Conservation (phyloP, 1,140 invertebrate genomes). For the Oncopodura yosiiana region DNA sequence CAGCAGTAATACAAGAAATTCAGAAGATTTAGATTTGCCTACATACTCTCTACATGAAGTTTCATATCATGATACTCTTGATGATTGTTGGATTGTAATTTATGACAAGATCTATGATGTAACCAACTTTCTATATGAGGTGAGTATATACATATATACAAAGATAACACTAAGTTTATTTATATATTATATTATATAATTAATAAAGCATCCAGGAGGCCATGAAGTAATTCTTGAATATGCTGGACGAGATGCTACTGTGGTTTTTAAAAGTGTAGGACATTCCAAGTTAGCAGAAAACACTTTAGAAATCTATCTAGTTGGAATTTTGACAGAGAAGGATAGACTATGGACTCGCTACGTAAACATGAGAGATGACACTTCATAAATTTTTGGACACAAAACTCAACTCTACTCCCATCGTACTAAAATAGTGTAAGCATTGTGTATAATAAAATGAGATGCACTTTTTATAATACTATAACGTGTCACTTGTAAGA, state of each 20-base stretch:
- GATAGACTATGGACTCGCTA: constrained; percentile 52
- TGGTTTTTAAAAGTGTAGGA: constrained; percentile 69
- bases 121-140: constrained; percentile 49
- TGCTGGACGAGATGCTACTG: constrained; percentile 73
- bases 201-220: constrained; percentile 77
- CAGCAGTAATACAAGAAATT: no score
- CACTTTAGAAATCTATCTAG: constrained; percentile 52
- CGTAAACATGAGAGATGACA: background rate
- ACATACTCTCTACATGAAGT: constrained; percentile 43
- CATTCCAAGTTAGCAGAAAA: constrained; percentile 55
- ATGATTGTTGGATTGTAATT: constrained; percentile 51
- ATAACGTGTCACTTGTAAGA: no score
- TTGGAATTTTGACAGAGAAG: constrained; percentile 58
- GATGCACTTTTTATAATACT: no score
- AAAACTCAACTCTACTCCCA: no score
- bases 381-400: no score
- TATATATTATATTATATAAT: no score
- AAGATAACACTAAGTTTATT: background rate
- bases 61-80: constrained; percentile 43
- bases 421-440: no score
- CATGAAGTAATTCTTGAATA: constrained; percentile 72
- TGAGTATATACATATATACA: constrained; percentile 33
- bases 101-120: constrained; percentile 52
- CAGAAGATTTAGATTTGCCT: constrained; percentile 24
- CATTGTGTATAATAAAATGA: no score